These are phyloP conservation scores for Salvelinus sp. DNA, from an alignment of 2,113 vertebrate species.

Conservation along the genomic window DNA sequence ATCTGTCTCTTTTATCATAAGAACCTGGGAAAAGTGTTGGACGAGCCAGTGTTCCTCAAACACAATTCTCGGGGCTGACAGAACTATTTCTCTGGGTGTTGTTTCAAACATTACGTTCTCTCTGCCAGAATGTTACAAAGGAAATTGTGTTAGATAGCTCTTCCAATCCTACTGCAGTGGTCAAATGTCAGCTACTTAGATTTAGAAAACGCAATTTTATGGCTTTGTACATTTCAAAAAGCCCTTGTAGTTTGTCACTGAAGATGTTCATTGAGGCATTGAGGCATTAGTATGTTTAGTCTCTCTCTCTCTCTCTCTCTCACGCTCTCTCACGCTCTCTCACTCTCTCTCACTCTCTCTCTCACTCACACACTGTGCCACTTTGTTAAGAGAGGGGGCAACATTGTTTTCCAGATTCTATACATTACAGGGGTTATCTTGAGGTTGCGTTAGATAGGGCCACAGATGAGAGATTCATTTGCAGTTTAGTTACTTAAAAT, in stretches of 20 bases:
- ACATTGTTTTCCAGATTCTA: no score
- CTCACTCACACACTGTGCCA: no score
- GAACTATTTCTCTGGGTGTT: constrained; percentile 18
- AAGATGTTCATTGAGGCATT: neutral
- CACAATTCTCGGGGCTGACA: constrained; percentile 12
- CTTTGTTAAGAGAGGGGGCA: no score
- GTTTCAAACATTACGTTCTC: neutral
- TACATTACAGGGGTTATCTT: neutral
- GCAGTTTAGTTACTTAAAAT: constrained; percentile 6
- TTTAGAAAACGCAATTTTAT: neutral
- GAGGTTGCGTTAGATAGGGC: neutral
- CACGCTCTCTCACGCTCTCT: no score
- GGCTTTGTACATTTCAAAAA: neutral
- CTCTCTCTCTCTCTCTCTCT: no score
- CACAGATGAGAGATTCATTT: constrained; percentile 6
- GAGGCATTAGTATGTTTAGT: no score
- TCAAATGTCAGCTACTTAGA: neutral
- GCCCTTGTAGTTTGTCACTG: neutral
- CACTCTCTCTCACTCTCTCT: no score
- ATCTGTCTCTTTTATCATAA: constrained; percentile 43
- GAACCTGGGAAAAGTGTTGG: constrained; percentile 14
- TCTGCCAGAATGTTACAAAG: no score
- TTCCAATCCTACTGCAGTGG: neutral
- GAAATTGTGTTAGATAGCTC: neutral
- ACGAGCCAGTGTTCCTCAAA: neutral